A percentile compares a stretch with the other conserved stretches of the same genome.
These are phyloP conservation scores for Caerostris darwini DNA, from an alignment of 1,140 invertebrate genomes.

Conservation along the genomic window DNA sequence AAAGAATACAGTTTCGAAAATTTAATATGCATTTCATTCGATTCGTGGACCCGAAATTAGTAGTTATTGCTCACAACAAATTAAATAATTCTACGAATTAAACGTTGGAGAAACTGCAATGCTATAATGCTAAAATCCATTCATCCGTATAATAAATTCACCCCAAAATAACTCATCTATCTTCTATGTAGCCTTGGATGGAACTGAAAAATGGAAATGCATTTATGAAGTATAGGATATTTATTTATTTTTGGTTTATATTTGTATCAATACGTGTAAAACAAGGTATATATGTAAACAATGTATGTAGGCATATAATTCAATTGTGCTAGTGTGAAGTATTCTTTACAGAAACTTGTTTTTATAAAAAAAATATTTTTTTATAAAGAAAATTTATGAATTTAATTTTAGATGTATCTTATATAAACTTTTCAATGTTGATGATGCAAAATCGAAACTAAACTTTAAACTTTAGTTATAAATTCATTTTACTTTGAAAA, in stretches of 20 bases:
- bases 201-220: background rate
- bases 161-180: background rate
- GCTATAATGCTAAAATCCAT: background rate
- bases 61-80: background rate
- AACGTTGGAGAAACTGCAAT: background rate
- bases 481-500: too few species aligned
- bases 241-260: background rate
- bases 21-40: conserved; percentile 13
- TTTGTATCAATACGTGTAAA: too few species aligned
- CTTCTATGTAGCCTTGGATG: background rate
- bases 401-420: too few species aligned
- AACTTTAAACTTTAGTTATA: too few species aligned
- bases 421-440: too few species aligned
- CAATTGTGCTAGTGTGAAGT: background rate
- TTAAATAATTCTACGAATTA: background rate
- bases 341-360: background rate
- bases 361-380: too few species aligned
- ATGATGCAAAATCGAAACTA: too few species aligned
- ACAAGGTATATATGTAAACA: too few species aligned
- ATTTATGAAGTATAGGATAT: background rate
- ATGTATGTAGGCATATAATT: background rate
- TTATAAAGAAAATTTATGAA: too few species aligned
- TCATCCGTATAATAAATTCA: background rate
- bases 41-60: background rate
- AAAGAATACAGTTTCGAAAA: conserved; percentile 3